These are phyloP conservation scores for Nomia melanderi DNA, from an alignment of 1,140 invertebrate genomes.

Conservation along the genomic window DNA sequence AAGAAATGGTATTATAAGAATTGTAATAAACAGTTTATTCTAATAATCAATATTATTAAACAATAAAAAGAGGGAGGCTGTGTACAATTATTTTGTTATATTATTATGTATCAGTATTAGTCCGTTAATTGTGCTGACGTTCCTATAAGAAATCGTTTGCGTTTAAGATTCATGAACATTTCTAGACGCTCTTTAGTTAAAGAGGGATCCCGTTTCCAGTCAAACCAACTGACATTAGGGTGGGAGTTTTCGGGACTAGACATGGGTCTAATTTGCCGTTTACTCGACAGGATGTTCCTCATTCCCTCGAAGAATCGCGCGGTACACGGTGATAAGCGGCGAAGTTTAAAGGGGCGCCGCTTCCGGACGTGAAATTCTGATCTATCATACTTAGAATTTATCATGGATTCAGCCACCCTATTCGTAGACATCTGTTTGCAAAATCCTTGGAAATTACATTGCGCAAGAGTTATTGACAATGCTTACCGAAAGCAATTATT, in stretches of 20 bases:
- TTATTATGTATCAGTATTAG: too few species aligned
- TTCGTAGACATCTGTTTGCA: neutral
- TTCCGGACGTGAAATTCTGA: conserved; percentile 44
- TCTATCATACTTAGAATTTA: conserved; percentile 35
- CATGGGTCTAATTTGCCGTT: conserved; percentile 53
- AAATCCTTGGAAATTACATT: neutral
- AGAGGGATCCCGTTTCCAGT: conserved; percentile 13
- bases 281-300: conserved; percentile 58
- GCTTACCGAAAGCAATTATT: too few species aligned
- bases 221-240: conserved; percentile 32
- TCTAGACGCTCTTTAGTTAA: conserved; percentile 47
- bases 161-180: conserved; percentile 34
- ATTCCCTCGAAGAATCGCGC: conserved; percentile 60
- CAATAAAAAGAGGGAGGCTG: too few species aligned
- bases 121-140: neutral
- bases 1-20: too few species aligned
- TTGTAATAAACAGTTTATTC: too few species aligned
- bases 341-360: conserved; percentile 47
- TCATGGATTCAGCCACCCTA: neutral
- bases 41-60: too few species aligned
- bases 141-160: conserved; percentile 29
- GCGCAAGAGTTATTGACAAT: neutral
- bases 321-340: conserved; percentile 61
- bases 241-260: conserved; percentile 46
- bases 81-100: too few species aligned